Evolutionary conservation across 1,140 invertebrate genomes (phyloP).

Genomic region (Brachionus calyciflorus): DNA sequence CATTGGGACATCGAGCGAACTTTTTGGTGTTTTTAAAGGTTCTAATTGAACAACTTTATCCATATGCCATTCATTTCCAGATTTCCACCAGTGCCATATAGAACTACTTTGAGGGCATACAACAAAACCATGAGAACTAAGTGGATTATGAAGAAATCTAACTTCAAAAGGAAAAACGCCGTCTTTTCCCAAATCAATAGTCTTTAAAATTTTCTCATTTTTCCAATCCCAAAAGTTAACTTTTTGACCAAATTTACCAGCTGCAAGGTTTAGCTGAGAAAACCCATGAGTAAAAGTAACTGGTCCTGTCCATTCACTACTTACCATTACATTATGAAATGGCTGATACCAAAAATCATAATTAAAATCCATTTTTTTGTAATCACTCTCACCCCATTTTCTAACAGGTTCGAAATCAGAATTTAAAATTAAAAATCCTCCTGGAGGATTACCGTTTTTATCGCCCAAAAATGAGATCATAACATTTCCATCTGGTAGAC

Average conservation of each 20-base stretch:
- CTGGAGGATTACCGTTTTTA: conserved; percentile 65
- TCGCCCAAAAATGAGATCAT: conserved; percentile 93
- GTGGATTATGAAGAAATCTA: conserved; percentile 87
- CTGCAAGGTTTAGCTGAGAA: conserved; percentile 64
- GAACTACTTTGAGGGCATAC: conserved; percentile 75
- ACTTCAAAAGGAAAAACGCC: conserved; percentile 86
- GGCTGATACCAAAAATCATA: conserved; percentile 93
- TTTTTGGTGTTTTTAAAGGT: conserved; percentile 72
- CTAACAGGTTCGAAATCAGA: conserved; percentile 71
- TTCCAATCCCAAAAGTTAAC: conserved; percentile 89
- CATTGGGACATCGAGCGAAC: conserved; percentile 67
- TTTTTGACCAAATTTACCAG: conserved; percentile 72
- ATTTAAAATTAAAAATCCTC: conserved; percentile 84
- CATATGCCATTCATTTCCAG: conserved; percentile 67
- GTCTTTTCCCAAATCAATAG: conserved; percentile 76
- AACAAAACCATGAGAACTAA: conserved; percentile 74
- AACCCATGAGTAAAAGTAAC: conserved; percentile 75
- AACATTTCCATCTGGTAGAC: conserved; percentile 79
- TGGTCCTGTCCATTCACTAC: conserved; percentile 86
- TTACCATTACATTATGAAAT: conserved; percentile 80
- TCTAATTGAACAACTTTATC: conserved; percentile 77
- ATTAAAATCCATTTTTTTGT: conserved; percentile 58
- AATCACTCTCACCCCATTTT: conserved; percentile 58
- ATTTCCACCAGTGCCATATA: conserved; percentile 61
- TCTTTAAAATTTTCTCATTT: conserved; percentile 73